Base-by-base conservation (phyloP, 2,797 vertebrate genomes). In the Lateolabrax maculatus region DNA sequence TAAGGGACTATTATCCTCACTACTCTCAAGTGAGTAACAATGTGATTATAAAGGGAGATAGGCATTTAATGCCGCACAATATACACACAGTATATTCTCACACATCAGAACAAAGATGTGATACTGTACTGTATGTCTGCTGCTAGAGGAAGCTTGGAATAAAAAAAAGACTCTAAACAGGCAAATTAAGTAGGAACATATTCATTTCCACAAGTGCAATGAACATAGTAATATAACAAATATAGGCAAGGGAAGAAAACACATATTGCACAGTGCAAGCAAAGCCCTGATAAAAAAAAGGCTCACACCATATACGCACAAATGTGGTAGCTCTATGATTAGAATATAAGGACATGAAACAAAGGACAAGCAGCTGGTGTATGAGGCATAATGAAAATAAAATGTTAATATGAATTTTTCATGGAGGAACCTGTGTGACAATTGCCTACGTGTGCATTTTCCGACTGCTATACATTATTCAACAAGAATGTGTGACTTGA, bases 321-420 rank as follows among this genome's bases (percentile, higher is more conserved):
- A 83, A 80, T 21, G 73, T 37, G 79, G 74, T 3, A 37, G 74
- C 79, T 79, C 71, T 75, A 74, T 81, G 75, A 94, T 93, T 89
- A 89, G 81, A 93, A 82, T 90, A 84, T 78, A 81, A 92, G 85
- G 85, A 89, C 87, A 75, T 76, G 79, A 84, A 90, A 90, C 86
- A 87, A 84, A 91, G 91, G 85, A 89, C 89, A 87, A 81, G 85
- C 80, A 87, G 87, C 85, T 80, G 86, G 80, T 43, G 82, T 71
- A 75, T 67, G 82, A 86, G 68, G 83, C 91, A 55, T 94, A 92
- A 94, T 93, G 90, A 93, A 93, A 91, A 93, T 93, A 93, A 94
- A 92, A 91, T 88, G 87, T 89, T 90, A 81, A 90, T 84, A 94
- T 95, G 85, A 94, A 96, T 95, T 89, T 95, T 95, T 95, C 90